Base-by-base conservation (phyloP, 2,888 invertebrate genomes). In the Chaetoderma sp. region DNA sequence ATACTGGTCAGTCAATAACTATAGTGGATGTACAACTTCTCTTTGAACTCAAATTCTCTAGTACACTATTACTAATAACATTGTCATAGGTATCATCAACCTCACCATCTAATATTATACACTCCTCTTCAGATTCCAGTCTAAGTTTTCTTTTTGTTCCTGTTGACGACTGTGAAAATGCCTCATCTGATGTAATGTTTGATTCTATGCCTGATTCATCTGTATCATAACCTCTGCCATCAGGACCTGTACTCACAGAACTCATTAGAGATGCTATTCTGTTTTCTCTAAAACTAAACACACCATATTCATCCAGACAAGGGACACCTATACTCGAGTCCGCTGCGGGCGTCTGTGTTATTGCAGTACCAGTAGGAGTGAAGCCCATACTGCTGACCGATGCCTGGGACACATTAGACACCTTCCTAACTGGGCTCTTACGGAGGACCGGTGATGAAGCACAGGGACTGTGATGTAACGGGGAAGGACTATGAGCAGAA, bases 371-470 rank as follows among this genome's bases (percentile, higher is more conserved):
- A 25, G 68, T 67, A 55, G 82, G 81, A 42, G 79, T 75, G 63
- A 82, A 83, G 18, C 83, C 83, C 18, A 77, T 75, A 67, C 81
- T 81, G 63, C 74, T 72, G 10, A 72, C 71, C 1, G 80, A 78
- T 49, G 76, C 75, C 55, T 74, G 68, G 27, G 79, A 72, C n/a
- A 63, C 71, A 55, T 67, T 75, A 8, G 79, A 79, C 42, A 79
- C 66, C 56, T 80, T 78, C 33, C 80, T 62, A 21, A 76, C 72
- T 10, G 79, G 79, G 2, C 78, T 76, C 58, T 73, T 72, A 28
- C 68, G 45, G 21, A 55, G 44, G n/a, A n/a, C n/a, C n/a, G 52
- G 64, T 57, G 33, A 42, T 47, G 45, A 36, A 59, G 30, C 45
- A 52, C 45, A 16, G 58, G 32, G 18, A 13, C 28, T n/a, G 28